Conservation (phyloP, 2,113 vertebrate genomes). For the Holacanthus passer region DNA sequence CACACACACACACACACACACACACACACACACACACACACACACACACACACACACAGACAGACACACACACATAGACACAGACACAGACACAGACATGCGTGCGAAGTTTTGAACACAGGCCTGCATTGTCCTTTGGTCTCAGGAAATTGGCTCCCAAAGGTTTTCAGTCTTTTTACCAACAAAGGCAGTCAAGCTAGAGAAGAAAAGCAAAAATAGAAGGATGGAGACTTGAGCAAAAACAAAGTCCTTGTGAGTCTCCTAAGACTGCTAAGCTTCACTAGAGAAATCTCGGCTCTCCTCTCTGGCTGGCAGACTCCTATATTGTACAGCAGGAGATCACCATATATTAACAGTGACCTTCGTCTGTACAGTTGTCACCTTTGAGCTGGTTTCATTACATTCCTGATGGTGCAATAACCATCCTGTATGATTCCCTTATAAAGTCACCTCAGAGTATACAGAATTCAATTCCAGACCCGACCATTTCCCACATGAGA, state of each 20-base stretch:
- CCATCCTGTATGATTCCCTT: slow-evolving; percentile 67
- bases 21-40: too few species aligned
- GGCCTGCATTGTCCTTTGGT: slow-evolving; percentile 43
- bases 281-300: slow-evolving; percentile 48
- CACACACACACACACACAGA: not conserved
- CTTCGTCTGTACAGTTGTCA: slow-evolving; percentile 67
- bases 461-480: slow-evolving; percentile 62
- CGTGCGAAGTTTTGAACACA: slow-evolving; percentile 27
- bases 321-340: slow-evolving; percentile 54
- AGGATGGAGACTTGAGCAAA: slow-evolving; percentile 42
- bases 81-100: not conserved
- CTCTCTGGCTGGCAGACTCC: slow-evolving; percentile 54
- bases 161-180: slow-evolving; percentile 59
- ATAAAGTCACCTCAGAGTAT: slow-evolving; percentile 68
- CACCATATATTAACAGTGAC: slow-evolving; percentile 74
- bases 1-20: too few species aligned
- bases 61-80: not conserved
- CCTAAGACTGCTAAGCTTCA: slow-evolving; percentile 49
- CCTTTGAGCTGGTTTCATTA: slow-evolving; percentile 75
- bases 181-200: slow-evolving; percentile 40
- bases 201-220: slow-evolving; percentile 32
- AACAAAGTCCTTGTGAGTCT: slow-evolving; percentile 49
- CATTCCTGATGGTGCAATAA: slow-evolving; percentile 71
- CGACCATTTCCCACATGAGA: slow-evolving; percentile 58
- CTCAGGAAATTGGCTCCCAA: slow-evolving; percentile 72